Evolutionary conservation across 2,888 invertebrate genomes (phyloP).

Genomic region (Corythucha ciliata): DNA sequence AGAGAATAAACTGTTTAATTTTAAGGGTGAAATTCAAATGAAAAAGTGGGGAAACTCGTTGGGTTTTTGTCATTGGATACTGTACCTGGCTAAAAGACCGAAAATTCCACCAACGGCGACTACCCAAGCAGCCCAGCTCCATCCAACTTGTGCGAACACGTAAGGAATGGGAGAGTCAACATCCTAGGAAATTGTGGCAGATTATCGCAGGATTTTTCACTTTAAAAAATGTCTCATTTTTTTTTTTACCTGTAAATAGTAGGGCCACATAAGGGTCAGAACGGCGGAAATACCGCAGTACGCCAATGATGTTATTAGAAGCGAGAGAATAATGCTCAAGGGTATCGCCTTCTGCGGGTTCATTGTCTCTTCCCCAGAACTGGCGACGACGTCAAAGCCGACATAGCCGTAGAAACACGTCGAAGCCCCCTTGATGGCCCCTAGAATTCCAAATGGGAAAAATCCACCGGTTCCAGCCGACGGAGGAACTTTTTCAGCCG

Average conservation of each 20-base stretch:
- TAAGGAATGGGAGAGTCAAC: conserved; percentile 45
- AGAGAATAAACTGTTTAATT: conserved; percentile 57
- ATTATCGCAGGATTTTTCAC: neutral
- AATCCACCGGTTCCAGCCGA: conserved; percentile 46
- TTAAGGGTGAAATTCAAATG: conserved; percentile 33
- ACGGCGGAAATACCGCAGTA: conserved; percentile 86
- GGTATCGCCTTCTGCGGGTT: conserved; percentile 83
- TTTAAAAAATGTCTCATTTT: neutral
- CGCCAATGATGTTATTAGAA: conserved; percentile 74
- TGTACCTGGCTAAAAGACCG: conserved; percentile 47
- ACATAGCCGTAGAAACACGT: conserved; percentile 51
- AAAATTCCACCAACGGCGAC: conserved; percentile 49
- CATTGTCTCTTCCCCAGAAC: conserved; percentile 67
- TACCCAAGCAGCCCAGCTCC: conserved; percentile 46
- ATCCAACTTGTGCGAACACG: conserved; percentile 45
- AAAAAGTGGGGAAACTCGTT: neutral
- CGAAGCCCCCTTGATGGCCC: conserved; percentile 42
- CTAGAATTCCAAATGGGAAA: conserved; percentile 44
- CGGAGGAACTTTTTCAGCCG: conserved; percentile 41
- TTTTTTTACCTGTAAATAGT: conserved; percentile 55
- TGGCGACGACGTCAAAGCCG: conserved; percentile 49
- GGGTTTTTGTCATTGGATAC: neutral
- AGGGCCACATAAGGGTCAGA: conserved; percentile 78
- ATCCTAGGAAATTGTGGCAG: conserved; percentile 38
- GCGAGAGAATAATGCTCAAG: conserved; percentile 72